Conservation (phyloP, 2,113 vertebrate genomes). For the Sinocyclocheilus anshuiensis region DNA sequence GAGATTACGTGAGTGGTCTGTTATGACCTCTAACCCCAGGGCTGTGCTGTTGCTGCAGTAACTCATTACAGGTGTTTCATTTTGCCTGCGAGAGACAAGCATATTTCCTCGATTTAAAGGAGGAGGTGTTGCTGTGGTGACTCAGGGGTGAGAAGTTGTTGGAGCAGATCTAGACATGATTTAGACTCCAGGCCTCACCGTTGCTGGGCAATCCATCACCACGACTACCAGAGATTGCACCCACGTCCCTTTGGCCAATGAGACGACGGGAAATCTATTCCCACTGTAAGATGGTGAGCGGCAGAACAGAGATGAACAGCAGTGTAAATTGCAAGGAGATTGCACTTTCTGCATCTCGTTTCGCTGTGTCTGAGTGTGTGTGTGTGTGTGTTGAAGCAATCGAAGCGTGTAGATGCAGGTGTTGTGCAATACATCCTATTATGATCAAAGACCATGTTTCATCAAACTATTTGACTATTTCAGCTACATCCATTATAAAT, state of each 20-base stretch:
- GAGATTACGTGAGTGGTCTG: background rate
- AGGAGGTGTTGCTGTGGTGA: conserved; percentile 2
- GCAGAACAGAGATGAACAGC: conserved; percentile 38
- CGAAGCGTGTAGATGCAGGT: background rate
- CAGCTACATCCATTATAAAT: background rate
- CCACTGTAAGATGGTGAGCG: background rate
- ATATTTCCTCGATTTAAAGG: conserved; percentile 21
- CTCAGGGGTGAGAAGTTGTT: conserved; percentile 7
- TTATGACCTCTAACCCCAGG: background rate
- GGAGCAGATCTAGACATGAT: conserved; percentile 40
- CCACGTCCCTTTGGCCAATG: conserved; percentile 20
- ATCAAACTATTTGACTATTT: background rate
- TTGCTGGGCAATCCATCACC: conserved; percentile 52
- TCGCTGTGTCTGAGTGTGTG: background rate
- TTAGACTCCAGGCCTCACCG: conserved; percentile 32
- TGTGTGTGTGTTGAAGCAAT: background rate
- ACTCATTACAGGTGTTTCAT: conserved; percentile 41
- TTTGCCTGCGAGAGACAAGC: conserved; percentile 15
- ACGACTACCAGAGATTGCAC: conserved; percentile 7
- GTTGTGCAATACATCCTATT: background rate
- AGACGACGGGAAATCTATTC: conserved; percentile 38
- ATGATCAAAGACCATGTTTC: background rate
- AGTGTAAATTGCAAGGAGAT: conserved; percentile 47
- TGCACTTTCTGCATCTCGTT: conserved; percentile 31
- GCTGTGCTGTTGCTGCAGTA: background rate